Conservation (phyloP, 1,140 invertebrate species). For the Aethina tumida region DNA sequence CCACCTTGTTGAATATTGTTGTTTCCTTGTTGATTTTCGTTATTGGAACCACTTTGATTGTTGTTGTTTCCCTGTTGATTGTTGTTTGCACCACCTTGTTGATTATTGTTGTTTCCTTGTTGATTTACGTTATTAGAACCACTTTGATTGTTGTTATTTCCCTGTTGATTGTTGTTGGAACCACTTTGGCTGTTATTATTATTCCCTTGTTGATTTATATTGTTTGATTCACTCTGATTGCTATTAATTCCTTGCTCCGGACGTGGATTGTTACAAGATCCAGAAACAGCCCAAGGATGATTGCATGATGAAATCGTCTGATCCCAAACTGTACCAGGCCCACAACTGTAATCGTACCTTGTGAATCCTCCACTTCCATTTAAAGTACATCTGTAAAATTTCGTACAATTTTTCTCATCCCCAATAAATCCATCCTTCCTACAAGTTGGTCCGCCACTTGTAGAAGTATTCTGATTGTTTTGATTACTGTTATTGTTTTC, state of each 20-base stretch:
- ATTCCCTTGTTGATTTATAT: no score
- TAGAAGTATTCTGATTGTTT: conserved; percentile 4
- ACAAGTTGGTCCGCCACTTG: conserved; percentile 25
- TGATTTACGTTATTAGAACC: no score
- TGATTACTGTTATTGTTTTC: no score
- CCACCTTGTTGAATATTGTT: conserved; percentile 6
- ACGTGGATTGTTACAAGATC: no score
- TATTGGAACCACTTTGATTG: conserved; percentile 5
- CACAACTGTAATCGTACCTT: conserved; percentile 59
- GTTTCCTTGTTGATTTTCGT: conserved; percentile 8
- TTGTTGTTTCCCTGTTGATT: conserved; percentile 4
- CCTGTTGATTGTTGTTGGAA: no score
- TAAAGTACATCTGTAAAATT: conserved; percentile 68
- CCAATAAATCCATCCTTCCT: conserved; percentile 53
- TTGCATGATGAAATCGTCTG: conserved; percentile 53
- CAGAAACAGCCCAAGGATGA: conserved; percentile 16
- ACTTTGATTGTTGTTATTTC: no score
- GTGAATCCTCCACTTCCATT: conserved; percentile 38
- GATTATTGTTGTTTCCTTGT: background rate
- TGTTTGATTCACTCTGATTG: no score
- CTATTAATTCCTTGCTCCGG: no score
- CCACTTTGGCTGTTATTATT: conserved; percentile 21
- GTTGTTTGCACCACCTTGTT: conserved; percentile 4
- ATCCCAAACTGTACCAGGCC: conserved; percentile 63
- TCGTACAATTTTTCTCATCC: conserved; percentile 57